A percentile compares a stretch with the other conserved stretches of the same genome.
Conservation (phyloP, 2,113 vertebrate genomes). For the Chascanopsetta lugubris region DNA sequence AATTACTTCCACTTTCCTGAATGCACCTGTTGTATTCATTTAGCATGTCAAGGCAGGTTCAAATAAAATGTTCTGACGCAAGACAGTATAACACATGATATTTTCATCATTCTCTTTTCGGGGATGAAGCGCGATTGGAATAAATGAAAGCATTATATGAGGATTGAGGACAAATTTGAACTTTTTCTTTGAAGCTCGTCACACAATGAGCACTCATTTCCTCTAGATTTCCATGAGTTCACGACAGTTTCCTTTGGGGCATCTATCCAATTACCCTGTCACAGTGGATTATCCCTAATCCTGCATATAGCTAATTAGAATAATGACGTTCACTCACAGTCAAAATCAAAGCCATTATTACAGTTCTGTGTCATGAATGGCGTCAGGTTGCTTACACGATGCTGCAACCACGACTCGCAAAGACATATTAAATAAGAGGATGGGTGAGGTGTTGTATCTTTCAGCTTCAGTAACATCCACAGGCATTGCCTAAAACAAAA, state of each 20-base stretch:
- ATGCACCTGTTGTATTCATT: not conserved
- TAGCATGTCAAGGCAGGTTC: not conserved
- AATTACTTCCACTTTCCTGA: no score
- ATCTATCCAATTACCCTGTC: slow-evolving; percentile 79
- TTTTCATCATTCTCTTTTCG: slow-evolving; percentile 30
- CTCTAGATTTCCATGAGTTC: slow-evolving; percentile 72
- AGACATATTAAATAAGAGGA: slow-evolving; percentile 20
- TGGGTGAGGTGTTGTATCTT: slow-evolving; percentile 17
- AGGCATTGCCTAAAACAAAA: not conserved
- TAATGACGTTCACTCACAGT: slow-evolving; percentile 70
- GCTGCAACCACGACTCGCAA: slow-evolving; percentile 31
- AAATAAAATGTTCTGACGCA: slow-evolving; percentile 12
- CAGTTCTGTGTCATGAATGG: slow-evolving; percentile 58
- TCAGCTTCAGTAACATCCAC: not conserved
- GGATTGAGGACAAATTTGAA: slow-evolving; percentile 47
- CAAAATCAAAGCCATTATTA: slow-evolving; percentile 75
- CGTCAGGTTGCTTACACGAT: slow-evolving; percentile 49
- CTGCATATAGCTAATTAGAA: slow-evolving; percentile 79
- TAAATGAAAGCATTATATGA: slow-evolving; percentile 51
- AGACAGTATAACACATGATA: slow-evolving; percentile 17
- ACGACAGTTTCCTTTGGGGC: slow-evolving; percentile 73
- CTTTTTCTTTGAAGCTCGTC: slow-evolving; percentile 72
- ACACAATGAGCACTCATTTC: slow-evolving; percentile 77
- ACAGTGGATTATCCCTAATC: slow-evolving; percentile 80
- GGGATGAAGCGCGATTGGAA: slow-evolving; percentile 15